Percentiles rank a stretch among this genome's conserved stretches.
Conservation (phyloP, 2,113 vertebrate genomes). For the Tachysurus vachellii region DNA sequence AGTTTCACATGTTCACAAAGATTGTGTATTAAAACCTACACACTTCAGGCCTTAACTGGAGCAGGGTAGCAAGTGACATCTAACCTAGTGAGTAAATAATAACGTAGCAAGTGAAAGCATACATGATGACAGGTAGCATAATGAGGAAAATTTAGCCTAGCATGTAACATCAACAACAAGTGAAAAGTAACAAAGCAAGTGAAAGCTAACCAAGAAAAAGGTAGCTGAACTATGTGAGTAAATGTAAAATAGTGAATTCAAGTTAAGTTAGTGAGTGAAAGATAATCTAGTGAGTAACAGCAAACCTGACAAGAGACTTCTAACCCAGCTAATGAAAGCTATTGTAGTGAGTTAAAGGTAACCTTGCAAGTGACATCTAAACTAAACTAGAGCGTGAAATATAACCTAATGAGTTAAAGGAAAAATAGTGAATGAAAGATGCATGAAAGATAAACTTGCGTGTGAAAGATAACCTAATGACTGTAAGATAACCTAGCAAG, state of each 20-base stretch:
- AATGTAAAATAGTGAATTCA: not conserved
- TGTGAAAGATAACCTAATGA: not conserved
- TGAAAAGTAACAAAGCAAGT: no score
- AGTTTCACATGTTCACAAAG: not conserved
- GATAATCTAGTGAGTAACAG: not conserved
- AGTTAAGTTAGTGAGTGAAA: not conserved
- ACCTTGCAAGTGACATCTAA: not conserved
- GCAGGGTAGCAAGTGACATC: not conserved
- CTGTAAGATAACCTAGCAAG: not conserved
- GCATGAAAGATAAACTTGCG: not conserved
- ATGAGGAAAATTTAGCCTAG: no score
- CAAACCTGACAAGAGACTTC: not conserved
- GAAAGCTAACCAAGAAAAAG: no score
- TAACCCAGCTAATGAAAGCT: not conserved
- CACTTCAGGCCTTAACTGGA: not conserved
- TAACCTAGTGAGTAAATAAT: not conserved
- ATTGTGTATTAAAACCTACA: not conserved
- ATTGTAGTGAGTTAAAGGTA: not conserved
- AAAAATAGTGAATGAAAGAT: not conserved
- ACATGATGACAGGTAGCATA: no score
- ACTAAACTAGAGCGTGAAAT: not conserved
- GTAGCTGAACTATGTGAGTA: not conserved
- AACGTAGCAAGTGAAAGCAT: not conserved
- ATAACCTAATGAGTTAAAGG: not conserved
- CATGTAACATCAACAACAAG: no score